phyloP scores from a whole-genome alignment of 2,113 vertebrate species.

The Corythaixoides concolor region DNA sequence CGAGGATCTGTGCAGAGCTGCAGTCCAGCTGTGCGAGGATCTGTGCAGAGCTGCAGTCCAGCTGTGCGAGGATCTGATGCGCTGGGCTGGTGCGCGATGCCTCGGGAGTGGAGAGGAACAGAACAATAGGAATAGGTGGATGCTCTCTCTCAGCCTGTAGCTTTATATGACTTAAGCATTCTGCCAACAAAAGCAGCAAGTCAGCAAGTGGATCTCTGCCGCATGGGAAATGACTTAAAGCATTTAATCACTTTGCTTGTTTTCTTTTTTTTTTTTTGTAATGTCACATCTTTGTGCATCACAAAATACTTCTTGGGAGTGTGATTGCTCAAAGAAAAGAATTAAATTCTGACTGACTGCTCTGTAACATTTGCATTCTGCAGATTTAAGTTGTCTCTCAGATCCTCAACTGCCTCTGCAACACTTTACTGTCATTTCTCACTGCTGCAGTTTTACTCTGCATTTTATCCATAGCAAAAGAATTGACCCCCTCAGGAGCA shows the following conservation, averaged over 20 bases:
- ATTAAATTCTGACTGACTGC: background rate
- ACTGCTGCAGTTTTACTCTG: background rate
- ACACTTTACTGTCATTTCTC: background rate
- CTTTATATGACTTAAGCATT: background rate
- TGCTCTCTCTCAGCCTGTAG: background rate
- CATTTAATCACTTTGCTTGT: background rate
- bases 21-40: background rate
- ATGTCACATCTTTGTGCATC: background rate
- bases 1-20: too few relatives aligned
- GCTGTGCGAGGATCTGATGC: background rate
- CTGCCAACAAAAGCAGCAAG: background rate
- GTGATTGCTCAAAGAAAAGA: background rate
- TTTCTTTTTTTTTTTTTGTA: background rate
- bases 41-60: too few relatives aligned
- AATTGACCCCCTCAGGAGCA: background rate
- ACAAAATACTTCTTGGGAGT: background rate
- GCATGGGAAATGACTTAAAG: background rate
- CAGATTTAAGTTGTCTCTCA: background rate
- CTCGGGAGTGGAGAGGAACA: background rate
- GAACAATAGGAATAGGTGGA: conserved; percentile 13
- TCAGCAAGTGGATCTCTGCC: background rate
- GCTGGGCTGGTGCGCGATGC: accelerated
- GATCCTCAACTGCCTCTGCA: background rate
- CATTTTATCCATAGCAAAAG: background rate
- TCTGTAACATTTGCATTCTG: background rate